Evolutionary conservation across 2,888 invertebrate species (phyloP).

Genomic region (Lasioglossum figueresi): DNA sequence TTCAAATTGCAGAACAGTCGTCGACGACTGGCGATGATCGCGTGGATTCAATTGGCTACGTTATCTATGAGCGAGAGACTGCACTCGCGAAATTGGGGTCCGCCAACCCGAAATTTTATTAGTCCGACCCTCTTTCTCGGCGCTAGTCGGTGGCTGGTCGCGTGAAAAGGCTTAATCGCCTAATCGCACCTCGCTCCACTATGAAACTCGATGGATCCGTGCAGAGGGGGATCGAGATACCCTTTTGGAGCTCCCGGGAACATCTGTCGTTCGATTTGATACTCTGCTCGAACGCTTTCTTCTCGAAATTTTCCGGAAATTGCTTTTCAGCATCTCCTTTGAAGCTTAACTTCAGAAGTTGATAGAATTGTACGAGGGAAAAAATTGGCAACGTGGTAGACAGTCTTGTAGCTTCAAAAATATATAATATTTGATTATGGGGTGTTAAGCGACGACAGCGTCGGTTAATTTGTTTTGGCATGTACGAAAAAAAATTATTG

Average conservation of each 20-base stretch:
- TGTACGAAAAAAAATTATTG: not conserved
- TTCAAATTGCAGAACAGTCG: conserved; percentile 34
- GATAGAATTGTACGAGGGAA: not conserved
- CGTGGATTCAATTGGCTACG: conserved; percentile 51
- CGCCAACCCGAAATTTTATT: conserved; percentile 53
- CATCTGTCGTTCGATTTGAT: conserved; percentile 59
- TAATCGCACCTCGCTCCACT: conserved; percentile 53
- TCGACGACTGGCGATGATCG: conserved; percentile 35
- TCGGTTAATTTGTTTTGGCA: not conserved
- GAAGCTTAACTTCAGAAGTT: not conserved
- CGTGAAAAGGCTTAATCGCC: conserved; percentile 57
- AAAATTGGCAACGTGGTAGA: not conserved
- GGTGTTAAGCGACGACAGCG: not conserved
- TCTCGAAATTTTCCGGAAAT: not conserved
- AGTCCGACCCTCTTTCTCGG: conserved; percentile 23
- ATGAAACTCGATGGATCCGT: conserved; percentile 52
- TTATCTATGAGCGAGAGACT: conserved; percentile 35
- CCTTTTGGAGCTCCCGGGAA: conserved; percentile 32
- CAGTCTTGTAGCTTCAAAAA: too few relatives aligned
- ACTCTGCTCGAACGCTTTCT: not conserved
- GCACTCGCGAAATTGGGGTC: conserved; percentile 32
- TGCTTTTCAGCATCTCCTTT: not conserved
- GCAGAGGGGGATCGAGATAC: conserved; percentile 40
- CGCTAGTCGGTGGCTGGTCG: conserved; percentile 32
- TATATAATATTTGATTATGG: not conserved